A percentile compares a stretch with the other conserved stretches of the same genome.
Conservation (phyloP, 2,888 invertebrate genomes). For the Tricholauxania praeusta region DNA sequence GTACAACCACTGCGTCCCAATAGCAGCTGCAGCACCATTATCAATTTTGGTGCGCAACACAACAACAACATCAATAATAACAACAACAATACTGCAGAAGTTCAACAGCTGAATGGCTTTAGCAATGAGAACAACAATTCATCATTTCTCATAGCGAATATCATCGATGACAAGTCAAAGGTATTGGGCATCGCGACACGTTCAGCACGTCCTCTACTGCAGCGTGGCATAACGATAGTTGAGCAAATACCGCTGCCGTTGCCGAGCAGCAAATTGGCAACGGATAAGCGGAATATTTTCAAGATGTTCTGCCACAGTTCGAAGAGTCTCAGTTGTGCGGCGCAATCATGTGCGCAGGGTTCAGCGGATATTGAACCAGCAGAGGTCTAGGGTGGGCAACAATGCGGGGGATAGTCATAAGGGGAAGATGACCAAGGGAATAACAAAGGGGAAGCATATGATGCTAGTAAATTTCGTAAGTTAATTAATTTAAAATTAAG, state of each 20-base stretch:
- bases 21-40: conserved; percentile 63
- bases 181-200: conserved; percentile 43
- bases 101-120: conserved; percentile 9
- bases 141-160: conserved; percentile 22
- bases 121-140: neutral
- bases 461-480: no score
- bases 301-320: conserved; percentile 66
- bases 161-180: conserved; percentile 33
- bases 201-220: conserved; percentile 53
- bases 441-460: no score
- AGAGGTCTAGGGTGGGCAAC: conserved; percentile 57
- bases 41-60: conserved; percentile 52
- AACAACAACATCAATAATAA: conserved; percentile 36
- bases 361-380: conserved; percentile 58
- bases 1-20: conserved; percentile 52
- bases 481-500: no score
- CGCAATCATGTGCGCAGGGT: conserved; percentile 61
- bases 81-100: conserved; percentile 16
- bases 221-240: conserved; percentile 62
- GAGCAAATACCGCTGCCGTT: conserved; percentile 52
- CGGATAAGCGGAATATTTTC: conserved; percentile 56
- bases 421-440: no score
- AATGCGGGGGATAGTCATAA: no score
- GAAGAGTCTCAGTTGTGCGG: conserved; percentile 59
- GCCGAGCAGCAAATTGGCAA: conserved; percentile 32